Percentiles rank a stretch among this genome's conserved stretches.
These are phyloP conservation scores for Heliocidaris tuberculata DNA, from an alignment of 35 echinoderm and acorn worm genomes.

Conservation along the genomic window DNA sequence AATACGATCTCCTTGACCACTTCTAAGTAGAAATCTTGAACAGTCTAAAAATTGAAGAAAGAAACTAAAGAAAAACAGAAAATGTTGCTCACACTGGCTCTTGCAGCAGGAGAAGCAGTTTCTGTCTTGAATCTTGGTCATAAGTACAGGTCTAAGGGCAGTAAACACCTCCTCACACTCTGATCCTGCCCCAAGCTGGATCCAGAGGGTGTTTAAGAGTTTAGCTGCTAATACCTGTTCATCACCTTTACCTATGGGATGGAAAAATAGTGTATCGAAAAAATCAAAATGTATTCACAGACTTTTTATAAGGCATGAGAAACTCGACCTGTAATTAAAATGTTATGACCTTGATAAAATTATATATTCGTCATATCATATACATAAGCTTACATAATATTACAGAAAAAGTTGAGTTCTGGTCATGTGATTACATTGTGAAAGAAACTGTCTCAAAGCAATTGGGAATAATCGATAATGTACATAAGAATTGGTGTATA, in stretches of 20 bases:
- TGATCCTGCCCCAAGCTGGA: slow-evolving; percentile 78
- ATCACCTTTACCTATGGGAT: slow-evolving; percentile 83
- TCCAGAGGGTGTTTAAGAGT: slow-evolving; percentile 65
- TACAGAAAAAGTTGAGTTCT: no score
- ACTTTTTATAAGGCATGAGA: not conserved
- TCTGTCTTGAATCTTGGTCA: slow-evolving; percentile 70
- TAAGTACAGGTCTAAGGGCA: slow-evolving; percentile 60
- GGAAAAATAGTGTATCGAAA: not conserved
- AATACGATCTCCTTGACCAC: no score
- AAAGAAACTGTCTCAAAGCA: no score
- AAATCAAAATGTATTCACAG: not conserved
- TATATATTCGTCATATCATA: no score
- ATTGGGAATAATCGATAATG: no score
- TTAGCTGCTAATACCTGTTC: slow-evolving; percentile 90
- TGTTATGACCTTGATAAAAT: no score
- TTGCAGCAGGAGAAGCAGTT: slow-evolving; percentile 78
- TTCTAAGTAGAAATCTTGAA: no score
- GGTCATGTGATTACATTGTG: no score
- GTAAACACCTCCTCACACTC: slow-evolving; percentile 84
- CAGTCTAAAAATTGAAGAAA: no score
- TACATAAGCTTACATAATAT: no score
- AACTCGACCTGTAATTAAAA: no score
- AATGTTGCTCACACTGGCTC: slow-evolving; percentile 78
- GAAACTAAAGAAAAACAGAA: not conserved
- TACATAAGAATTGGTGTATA: no score